phyloP scores from a whole-genome alignment of 2,113 vertebrate genomes.

The Sylvia atricapilla region DNA sequence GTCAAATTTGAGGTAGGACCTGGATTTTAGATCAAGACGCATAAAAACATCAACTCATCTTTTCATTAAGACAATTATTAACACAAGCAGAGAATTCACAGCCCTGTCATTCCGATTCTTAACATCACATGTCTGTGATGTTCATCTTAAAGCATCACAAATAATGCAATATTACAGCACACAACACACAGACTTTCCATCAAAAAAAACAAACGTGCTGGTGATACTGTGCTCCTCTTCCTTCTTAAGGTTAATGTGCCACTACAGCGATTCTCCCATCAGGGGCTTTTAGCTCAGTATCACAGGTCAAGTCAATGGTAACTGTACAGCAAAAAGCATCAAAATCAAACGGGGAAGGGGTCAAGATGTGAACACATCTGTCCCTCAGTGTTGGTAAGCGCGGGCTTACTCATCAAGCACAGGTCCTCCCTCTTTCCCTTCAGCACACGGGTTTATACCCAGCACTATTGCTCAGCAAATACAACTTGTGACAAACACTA shows the following conservation, averaged over 20 bases:
- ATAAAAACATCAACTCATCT: not conserved
- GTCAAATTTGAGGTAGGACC: not conserved
- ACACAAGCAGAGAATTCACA: not conserved
- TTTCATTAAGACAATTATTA: not conserved
- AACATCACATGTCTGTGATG: not conserved
- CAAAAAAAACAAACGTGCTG: not conserved
- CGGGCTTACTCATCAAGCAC: not conserved
- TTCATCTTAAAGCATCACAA: not conserved
- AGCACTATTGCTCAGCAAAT: slow-evolving; percentile 45
- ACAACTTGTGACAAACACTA: not conserved
- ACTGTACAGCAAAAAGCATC: not conserved
- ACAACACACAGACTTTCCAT: not conserved
- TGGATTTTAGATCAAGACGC: not conserved
- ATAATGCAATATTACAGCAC: not conserved
- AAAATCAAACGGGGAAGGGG: not conserved
- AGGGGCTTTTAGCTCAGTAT: not conserved
- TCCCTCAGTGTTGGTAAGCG: not conserved
- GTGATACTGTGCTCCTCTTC: not conserved
- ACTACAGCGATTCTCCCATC: not conserved
- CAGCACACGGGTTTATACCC: not conserved
- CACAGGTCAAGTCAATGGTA: not conserved
- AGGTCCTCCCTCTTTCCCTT: not conserved
- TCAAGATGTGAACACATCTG: not conserved
- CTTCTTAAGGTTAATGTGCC: not conserved
- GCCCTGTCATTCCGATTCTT: not conserved